These are phyloP conservation scores for Neocloeon triangulifer DNA, from an alignment of 1,140 invertebrate genomes.

Conservation along the genomic window DNA sequence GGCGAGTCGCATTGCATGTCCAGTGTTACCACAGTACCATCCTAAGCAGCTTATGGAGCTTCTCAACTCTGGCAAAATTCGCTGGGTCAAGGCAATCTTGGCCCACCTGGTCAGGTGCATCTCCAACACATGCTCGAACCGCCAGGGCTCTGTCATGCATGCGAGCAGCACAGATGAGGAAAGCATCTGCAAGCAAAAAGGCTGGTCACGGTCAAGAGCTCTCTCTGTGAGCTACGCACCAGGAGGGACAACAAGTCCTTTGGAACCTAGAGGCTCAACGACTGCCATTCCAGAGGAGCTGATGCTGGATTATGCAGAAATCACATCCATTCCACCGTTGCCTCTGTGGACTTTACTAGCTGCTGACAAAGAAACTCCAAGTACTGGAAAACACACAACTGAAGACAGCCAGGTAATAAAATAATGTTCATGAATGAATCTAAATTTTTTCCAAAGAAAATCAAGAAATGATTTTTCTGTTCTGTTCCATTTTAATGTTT, in stretches of 20 bases:
- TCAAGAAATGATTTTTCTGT: no score
- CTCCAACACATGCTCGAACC: slow-evolving; percentile 32
- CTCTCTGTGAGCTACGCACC: slow-evolving; percentile 65
- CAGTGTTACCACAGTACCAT: slow-evolving; percentile 97
- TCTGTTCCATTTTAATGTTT: no score
- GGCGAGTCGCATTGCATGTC: slow-evolving; percentile 85
- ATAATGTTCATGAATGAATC: slow-evolving; percentile 7
- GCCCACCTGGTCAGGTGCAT: slow-evolving; percentile 79
- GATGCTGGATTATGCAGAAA: slow-evolving; percentile 84
- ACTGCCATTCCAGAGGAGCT: slow-evolving; percentile 59
- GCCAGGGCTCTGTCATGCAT: slow-evolving; percentile 18
- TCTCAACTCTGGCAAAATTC: slow-evolving; percentile 93
- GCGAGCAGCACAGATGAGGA: slow-evolving; percentile 33
- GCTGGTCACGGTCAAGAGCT: slow-evolving; percentile 67
- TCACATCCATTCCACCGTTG: slow-evolving; percentile 86
- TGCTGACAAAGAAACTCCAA: slow-evolving; percentile 82
- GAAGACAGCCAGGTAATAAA: slow-evolving; percentile 14
- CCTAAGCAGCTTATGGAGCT: slow-evolving; percentile 96
- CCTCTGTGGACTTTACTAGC: slow-evolving; percentile 88
- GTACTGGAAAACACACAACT: slow-evolving; percentile 8
- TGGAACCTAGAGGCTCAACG: slow-evolving; percentile 31
- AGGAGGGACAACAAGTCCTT: slow-evolving; percentile 24
- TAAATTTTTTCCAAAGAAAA: slow-evolving; percentile 13
- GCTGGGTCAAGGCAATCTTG: slow-evolving; percentile 93
- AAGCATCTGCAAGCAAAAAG: slow-evolving; percentile 29